These are phyloP conservation scores for Leptopilina myrica DNA, from an alignment of 2,888 invertebrate species.

Conservation along the genomic window DNA sequence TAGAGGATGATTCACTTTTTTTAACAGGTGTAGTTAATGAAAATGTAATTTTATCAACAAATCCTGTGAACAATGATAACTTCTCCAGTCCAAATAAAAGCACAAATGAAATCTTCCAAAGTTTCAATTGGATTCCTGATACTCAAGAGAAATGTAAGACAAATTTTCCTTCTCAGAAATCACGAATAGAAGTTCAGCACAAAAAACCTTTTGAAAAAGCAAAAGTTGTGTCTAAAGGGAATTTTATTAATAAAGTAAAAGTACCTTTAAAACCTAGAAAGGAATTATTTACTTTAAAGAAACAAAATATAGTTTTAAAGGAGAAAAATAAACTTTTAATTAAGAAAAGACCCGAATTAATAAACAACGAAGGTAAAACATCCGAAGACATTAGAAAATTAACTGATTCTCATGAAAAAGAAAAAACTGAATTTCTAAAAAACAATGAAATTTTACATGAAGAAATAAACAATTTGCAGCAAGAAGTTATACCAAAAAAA, in stretches of 20 bases:
- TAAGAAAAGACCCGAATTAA: conserved; percentile 60
- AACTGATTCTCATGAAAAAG: conserved; percentile 70
- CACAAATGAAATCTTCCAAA: background rate
- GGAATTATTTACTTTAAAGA: conserved; percentile 70
- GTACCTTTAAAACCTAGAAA: conserved; percentile 56
- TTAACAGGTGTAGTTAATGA: background rate
- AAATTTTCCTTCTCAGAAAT: background rate
- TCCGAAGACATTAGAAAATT: conserved; percentile 71
- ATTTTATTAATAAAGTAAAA: conserved; percentile 55
- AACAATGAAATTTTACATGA: conserved; percentile 69
- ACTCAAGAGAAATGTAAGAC: background rate
- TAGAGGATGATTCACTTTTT: background rate
- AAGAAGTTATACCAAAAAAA: conserved; percentile 57
- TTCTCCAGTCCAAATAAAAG: background rate
- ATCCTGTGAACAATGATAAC: background rate
- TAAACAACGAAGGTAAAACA: conserved; percentile 64
- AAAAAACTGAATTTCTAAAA: conserved; percentile 70
- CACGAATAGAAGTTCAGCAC: background rate
- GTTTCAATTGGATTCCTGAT: background rate
- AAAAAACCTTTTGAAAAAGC: conserved; percentile 50
- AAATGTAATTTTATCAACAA: background rate
- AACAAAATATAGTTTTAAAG: conserved; percentile 72
- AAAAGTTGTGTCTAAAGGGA: conserved; percentile 26
- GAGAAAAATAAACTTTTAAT: conserved; percentile 68
- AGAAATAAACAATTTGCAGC: conserved; percentile 64